Conservation (phyloP, 2,113 vertebrate species). For the Notarius quadriscutis region DNA sequence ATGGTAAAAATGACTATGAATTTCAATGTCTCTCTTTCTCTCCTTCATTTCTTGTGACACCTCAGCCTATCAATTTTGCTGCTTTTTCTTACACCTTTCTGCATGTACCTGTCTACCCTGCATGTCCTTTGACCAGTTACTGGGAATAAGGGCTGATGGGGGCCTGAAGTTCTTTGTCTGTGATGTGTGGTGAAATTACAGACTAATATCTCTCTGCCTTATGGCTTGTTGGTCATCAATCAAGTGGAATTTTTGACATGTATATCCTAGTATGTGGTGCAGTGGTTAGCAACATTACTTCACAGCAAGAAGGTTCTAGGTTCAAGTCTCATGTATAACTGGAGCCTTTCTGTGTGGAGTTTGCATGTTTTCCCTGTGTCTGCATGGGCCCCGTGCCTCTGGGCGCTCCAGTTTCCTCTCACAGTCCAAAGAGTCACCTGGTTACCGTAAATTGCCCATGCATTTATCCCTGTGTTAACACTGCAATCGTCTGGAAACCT, state of each 20-base stretch:
- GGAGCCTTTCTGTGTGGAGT: too few relatives aligned
- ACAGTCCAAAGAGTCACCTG: too few relatives aligned
- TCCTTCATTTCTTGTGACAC: not conserved
- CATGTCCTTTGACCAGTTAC: not conserved
- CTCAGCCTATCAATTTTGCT: not conserved
- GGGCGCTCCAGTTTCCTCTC: too few relatives aligned
- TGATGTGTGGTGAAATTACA: not conserved
- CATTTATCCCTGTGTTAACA: too few relatives aligned
- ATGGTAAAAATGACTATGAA: not conserved
- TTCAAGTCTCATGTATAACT: too few relatives aligned
- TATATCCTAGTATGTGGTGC: not conserved
- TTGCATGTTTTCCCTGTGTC: too few relatives aligned
- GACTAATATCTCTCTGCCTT: not conserved
- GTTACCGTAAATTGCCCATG: too few relatives aligned
- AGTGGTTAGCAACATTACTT: too few relatives aligned
- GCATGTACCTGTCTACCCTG: not conserved
- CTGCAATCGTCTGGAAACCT: too few relatives aligned
- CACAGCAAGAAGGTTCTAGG: too few relatives aligned
- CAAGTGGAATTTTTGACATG: not conserved
- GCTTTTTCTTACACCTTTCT: not conserved
- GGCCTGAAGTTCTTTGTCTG: not conserved
- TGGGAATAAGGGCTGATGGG: not conserved
- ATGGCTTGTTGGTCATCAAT: not conserved
- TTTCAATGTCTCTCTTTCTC: not conserved
- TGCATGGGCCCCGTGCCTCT: too few relatives aligned